Base-by-base conservation (phyloP, 2,113 vertebrate genomes). In the Fulmarus glacialis region DNA sequence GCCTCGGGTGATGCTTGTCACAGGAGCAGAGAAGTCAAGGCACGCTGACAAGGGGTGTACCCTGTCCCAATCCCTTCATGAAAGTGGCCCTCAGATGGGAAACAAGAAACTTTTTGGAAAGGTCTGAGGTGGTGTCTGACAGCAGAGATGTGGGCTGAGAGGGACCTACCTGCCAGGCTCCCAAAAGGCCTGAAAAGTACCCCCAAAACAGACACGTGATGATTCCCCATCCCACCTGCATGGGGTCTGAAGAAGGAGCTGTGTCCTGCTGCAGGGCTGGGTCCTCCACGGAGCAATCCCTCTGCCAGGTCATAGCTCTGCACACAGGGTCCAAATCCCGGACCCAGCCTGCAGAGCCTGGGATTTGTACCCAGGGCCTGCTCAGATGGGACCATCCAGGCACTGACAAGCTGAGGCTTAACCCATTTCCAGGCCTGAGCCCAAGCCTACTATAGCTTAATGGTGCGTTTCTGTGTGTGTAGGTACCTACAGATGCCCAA, bases 21-120 rank as follows among this genome's bases (percentile, higher is more conserved):
- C 21, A 12, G 17, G 12, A 48, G 34, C 34, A 62, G 47, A n/a
- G 15, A 15, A 22, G 32, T 56, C 48, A 22, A 48, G 74, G 12
- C 34, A 47, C 0, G 1, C 48, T 58, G 50, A 30, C 15, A 45
- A 70, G 9, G 32, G 15, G 15, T 0, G 2, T 11, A 53, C 34
- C 43, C 38, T 59, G 20, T 42, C n/a, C 38, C 22, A 38, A 3
- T 8, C 22, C 40, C 21, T 63, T 16, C 58, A 19, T 34, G 7
- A 23, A 21, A 66, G 17, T 4, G 78, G 20, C 67, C 29, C 58
- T 77, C 5, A 9, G 78, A n/a, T 32, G 56, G 87, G 36, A 48
- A 32, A 62, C 11, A 22, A 56, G 43, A 64, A 82, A 19, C 13
- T 22, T 19, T 78, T 12, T 64, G n/a, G 68, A 20, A 60, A 78